Evolutionary conservation across 37 sponge, comb jelly and placozoan genomes (phyloP).

Genomic region (Diacarnus erythraeanus): DNA sequence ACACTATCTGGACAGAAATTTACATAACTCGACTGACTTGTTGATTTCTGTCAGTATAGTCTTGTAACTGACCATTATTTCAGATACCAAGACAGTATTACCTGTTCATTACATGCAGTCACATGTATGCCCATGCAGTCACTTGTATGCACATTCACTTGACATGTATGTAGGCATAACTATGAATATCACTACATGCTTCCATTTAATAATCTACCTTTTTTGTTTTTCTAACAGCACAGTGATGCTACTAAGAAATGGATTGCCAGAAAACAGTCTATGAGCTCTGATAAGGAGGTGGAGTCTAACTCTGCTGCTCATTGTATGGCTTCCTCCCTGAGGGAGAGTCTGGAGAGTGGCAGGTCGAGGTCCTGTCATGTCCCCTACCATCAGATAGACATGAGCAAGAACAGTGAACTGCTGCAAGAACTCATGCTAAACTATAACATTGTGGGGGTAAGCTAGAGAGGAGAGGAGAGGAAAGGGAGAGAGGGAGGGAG

Average conservation of each 20-base stretch:
- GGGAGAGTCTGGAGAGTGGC: neutral
- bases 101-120: neutral
- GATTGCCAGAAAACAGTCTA: neutral
- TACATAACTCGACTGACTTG: too few species aligned
- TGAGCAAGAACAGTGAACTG: neutral
- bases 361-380: neutral
- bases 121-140: neutral
- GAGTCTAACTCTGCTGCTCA: too few species aligned
- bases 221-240: neutral
- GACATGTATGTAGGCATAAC: neutral
- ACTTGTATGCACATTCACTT: neutral
- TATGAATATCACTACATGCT: neutral
- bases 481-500: too few species aligned
- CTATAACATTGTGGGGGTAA: constrained; percentile 30
- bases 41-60: too few species aligned
- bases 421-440: constrained; percentile 10
- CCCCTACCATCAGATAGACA: constrained; percentile 1
- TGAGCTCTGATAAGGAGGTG: neutral
- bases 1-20: too few species aligned
- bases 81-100: too few species aligned
- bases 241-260: neutral
- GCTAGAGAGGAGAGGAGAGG: too few species aligned
- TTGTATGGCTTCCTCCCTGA: neutral
- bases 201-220: neutral
- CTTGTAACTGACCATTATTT: too few species aligned